Evolutionary conservation across 2,888 invertebrate species (phyloP).

Genomic region (Hirudinaria manillensis): DNA sequence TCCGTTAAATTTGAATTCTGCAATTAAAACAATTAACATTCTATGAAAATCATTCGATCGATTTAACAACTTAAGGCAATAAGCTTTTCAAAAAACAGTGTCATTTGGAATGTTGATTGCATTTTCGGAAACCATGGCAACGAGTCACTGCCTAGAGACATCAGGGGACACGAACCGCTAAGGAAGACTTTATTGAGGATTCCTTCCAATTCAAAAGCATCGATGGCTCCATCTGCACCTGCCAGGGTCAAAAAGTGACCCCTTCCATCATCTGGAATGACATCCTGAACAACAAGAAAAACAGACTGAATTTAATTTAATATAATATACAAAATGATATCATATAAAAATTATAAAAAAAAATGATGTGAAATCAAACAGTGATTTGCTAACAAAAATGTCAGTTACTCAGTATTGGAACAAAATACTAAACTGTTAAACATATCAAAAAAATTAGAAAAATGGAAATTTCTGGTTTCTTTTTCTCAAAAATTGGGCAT

Average conservation of each 20-base stretch:
- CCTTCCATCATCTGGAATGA: constrained; percentile 30
- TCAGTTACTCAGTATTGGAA: too few species aligned
- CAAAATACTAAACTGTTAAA: too few species aligned
- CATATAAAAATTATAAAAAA: not conserved
- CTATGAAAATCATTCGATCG: not conserved
- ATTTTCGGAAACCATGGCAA: not conserved
- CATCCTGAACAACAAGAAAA: too few species aligned
- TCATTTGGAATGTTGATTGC: not conserved
- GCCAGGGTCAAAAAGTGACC: constrained; percentile 34
- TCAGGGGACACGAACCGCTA: not conserved
- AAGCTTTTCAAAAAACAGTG: not conserved
- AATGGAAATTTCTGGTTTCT: too few species aligned
- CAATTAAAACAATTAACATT: constrained; percentile 2
- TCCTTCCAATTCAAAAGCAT: constrained; percentile 38
- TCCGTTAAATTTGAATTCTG: constrained; percentile 60
- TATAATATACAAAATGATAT: too few species aligned
- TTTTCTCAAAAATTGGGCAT: too few species aligned
- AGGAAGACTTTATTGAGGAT: constrained; percentile 36
- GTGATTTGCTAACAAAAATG: too few species aligned
- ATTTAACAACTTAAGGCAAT: not conserved
- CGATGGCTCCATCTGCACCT: constrained; percentile 39
- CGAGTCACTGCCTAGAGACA: too few species aligned
- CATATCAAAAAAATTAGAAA: too few species aligned
- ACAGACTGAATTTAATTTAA: too few species aligned
- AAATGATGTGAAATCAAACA: too few species aligned